Percentiles rank a stretch among this genome's conserved stretches.
These are phyloP conservation scores for Protaetia brevitarsis DNA, from an alignment of 1,140 invertebrate species.

Conservation along the genomic window DNA sequence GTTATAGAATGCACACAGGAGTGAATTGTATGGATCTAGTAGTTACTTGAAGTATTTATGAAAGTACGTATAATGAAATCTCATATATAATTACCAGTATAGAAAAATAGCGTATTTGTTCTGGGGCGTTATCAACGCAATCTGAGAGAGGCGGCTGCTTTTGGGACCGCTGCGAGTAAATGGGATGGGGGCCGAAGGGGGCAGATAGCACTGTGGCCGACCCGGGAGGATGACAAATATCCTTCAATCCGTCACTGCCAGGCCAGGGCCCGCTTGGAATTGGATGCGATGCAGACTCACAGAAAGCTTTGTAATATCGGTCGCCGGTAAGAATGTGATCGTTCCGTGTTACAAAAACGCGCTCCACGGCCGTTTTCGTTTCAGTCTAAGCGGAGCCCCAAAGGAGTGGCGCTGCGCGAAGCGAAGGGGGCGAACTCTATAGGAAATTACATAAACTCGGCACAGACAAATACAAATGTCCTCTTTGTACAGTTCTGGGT, in stretches of 20 bases:
- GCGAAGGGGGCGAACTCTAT: slow-evolving; percentile 46
- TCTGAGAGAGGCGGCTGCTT: slow-evolving; percentile 29
- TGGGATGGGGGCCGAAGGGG: slow-evolving; percentile 33
- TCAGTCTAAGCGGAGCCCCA: slow-evolving; percentile 43
- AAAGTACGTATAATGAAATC: slow-evolving; percentile 4
- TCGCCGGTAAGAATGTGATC: slow-evolving; percentile 39
- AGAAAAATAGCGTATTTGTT: slow-evolving; percentile 45
- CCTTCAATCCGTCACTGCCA: slow-evolving; percentile 51
- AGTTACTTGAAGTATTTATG: background rate
- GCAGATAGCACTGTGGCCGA: slow-evolving; percentile 46
- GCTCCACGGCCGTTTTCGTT: slow-evolving; percentile 25
- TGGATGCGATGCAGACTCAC: slow-evolving; percentile 51
- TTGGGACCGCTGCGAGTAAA: slow-evolving; percentile 16
- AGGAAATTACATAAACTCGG: slow-evolving; percentile 52
- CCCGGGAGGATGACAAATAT: slow-evolving; percentile 49
- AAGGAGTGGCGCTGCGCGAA: slow-evolving; percentile 34
- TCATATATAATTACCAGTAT: slow-evolving; percentile 23
- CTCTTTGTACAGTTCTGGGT: slow-evolving; percentile 50
- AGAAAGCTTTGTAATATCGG: slow-evolving; percentile 51
- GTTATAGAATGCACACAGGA: too few relatives aligned
- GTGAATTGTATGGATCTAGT: too few relatives aligned
- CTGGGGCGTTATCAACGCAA: slow-evolving; percentile 38
- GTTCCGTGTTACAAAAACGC: slow-evolving; percentile 15
- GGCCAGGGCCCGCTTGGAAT: slow-evolving; percentile 48
- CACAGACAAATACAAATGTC: slow-evolving; percentile 51